phyloP scores from a whole-genome alignment of 2,113 vertebrate species.

The Psittacula cyanocephala region DNA sequence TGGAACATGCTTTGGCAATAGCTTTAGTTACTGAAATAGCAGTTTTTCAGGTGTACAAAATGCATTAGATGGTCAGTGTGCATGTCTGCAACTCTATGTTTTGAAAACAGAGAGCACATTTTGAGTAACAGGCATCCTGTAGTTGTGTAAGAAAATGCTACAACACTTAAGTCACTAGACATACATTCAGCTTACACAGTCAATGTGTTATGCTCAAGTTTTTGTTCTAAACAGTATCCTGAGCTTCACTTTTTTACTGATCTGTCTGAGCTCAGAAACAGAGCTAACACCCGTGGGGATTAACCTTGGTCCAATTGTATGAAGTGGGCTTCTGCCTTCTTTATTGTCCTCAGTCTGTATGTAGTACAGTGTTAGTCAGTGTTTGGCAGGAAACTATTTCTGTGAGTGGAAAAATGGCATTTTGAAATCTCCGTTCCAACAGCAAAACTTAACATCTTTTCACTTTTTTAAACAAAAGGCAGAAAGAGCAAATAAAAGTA shows the following conservation, averaged over 20 bases:
- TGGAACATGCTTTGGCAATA: neutral
- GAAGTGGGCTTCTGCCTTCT: neutral
- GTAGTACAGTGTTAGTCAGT: neutral
- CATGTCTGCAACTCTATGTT: neutral
- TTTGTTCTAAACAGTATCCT: neutral
- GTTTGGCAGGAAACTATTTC: neutral
- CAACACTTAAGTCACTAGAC: neutral
- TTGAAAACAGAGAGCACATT: neutral
- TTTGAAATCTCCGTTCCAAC: neutral
- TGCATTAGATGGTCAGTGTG: neutral
- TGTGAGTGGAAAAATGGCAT: neutral
- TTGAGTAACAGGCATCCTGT: neutral
- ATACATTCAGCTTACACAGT: neutral
- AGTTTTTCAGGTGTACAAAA: neutral
- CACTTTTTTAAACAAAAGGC: neutral
- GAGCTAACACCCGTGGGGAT: neutral
- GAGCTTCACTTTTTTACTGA: neutral
- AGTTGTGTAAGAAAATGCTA: neutral
- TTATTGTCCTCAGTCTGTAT: neutral
- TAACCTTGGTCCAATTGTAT: neutral
- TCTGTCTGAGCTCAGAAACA: neutral
- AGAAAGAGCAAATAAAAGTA: neutral
- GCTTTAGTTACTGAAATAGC: neutral
- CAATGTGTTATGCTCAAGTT: neutral
- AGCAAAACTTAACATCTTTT: neutral